These are phyloP conservation scores for Ctenopoma multispine DNA, from an alignment of 2,797 vertebrate species.

Conservation along the genomic window DNA sequence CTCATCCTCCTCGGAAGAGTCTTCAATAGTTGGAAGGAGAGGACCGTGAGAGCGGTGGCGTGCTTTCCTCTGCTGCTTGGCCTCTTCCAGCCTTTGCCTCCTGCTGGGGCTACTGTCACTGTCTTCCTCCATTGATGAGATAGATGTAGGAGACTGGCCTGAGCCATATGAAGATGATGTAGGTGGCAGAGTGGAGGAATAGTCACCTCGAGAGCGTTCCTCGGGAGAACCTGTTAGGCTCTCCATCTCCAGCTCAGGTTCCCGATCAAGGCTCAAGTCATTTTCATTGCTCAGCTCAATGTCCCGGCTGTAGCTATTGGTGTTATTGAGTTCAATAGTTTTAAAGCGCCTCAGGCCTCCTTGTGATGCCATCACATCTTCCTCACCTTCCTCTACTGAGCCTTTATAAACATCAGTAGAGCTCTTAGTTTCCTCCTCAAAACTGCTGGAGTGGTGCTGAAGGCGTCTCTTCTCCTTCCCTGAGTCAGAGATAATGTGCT, in stretches of 20 bases:
- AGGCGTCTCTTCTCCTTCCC: constrained; percentile 91
- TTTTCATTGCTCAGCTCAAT: constrained; percentile 90
- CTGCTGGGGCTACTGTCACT: constrained; percentile 99
- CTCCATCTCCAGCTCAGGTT: constrained; percentile 99
- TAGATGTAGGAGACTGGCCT: constrained; percentile 95
- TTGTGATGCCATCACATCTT: constrained; percentile 91
- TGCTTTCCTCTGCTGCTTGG: constrained; percentile 98
- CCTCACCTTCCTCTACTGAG: constrained; percentile 84
- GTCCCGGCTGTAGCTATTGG: constrained; percentile 91
- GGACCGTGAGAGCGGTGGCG: constrained; percentile 96
- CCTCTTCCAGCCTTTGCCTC: constrained; percentile 94
- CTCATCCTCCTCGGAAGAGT: constrained; percentile 98
- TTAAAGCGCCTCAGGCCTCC: constrained; percentile 96
- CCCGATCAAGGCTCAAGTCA: constrained; percentile 91
- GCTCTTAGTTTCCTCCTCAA: constrained; percentile 91
- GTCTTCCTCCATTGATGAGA: constrained; percentile 98
- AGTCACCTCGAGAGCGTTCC: constrained; percentile 95
- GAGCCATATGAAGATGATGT: constrained; percentile 97
- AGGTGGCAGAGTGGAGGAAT: constrained; percentile 95
- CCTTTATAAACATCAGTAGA: constrained; percentile 84
- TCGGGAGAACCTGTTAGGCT: constrained; percentile 97
- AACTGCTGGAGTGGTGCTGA: constrained; percentile 89
- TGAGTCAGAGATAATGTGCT: constrained; percentile 86
- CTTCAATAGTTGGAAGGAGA: constrained; percentile 97
- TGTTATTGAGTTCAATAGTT: constrained; percentile 98